Conservation (phyloP, 2,888 invertebrate genomes). For the Linnaemya vulpina region DNA sequence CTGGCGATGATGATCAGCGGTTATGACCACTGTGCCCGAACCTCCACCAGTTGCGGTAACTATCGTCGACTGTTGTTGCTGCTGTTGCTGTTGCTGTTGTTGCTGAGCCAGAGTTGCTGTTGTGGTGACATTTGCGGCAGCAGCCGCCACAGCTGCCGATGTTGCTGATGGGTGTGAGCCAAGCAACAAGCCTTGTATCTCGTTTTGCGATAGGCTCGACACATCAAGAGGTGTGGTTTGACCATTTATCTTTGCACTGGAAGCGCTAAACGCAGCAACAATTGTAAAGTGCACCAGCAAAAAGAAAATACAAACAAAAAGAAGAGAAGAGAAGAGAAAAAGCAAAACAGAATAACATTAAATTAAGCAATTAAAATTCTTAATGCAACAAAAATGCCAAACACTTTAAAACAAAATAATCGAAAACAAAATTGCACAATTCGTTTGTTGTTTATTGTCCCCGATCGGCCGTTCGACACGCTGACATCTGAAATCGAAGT, state of each 20-base stretch:
- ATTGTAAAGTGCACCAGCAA: constrained; percentile 53
- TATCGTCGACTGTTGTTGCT: constrained; percentile 78
- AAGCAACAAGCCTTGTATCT: constrained; percentile 84
- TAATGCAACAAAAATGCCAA: constrained; percentile 61
- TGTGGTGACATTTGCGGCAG: constrained; percentile 79
- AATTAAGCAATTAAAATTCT: constrained; percentile 68
- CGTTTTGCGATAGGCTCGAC: constrained; percentile 84
- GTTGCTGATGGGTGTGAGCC: constrained; percentile 83
- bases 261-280: constrained; percentile 77
- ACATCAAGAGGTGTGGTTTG: constrained; percentile 84
- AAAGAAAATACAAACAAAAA: constrained; percentile 33
- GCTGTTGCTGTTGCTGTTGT: constrained; percentile 73
- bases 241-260: constrained; percentile 82
- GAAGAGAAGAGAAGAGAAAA: constrained; percentile 49
- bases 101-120: constrained; percentile 74
- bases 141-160: constrained; percentile 76
- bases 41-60: constrained; percentile 76
- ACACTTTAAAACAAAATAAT: constrained; percentile 38
- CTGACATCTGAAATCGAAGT: constrained; percentile 32
- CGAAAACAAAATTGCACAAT: constrained; percentile 59
- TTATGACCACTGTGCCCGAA: constrained; percentile 78
- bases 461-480: neutral
- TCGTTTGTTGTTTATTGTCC: constrained; percentile 16
- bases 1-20: constrained; percentile 77
- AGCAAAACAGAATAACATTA: constrained; percentile 54